These are phyloP conservation scores for Holcopasites calliopsidis DNA, from an alignment of 1,140 invertebrate genomes.

Conservation along the genomic window DNA sequence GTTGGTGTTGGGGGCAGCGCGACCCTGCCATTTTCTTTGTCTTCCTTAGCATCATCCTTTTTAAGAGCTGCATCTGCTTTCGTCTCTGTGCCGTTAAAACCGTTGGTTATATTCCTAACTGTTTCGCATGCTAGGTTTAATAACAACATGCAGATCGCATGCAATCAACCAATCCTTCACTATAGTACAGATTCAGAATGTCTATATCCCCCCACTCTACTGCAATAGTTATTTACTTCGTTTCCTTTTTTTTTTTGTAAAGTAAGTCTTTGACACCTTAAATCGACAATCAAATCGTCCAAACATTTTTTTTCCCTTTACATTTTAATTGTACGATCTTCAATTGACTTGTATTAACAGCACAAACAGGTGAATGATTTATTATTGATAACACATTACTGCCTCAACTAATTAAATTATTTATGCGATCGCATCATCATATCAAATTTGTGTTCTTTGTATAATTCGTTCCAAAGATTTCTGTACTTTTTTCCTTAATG, in stretches of 20 bases:
- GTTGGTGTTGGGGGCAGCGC: conserved; percentile 67
- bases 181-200: conserved; percentile 15
- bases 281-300: too few relatives aligned
- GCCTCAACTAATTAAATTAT: too few relatives aligned
- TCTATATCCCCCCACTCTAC: conserved; percentile 3
- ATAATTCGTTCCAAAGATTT: too few relatives aligned
- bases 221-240: background rate
- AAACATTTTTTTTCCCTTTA: too few relatives aligned
- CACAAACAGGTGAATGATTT: too few relatives aligned
- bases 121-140: conserved; percentile 67
- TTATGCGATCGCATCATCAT: too few relatives aligned
- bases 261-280: too few relatives aligned
- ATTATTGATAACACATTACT: too few relatives aligned
- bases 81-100: conserved; percentile 77
- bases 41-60: conserved; percentile 77
- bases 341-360: too few relatives aligned
- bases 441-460: too few relatives aligned
- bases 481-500: too few relatives aligned
- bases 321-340: too few relatives aligned
- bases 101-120: conserved; percentile 76
- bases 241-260: background rate
- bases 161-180: conserved; percentile 41
- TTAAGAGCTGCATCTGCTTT: conserved; percentile 75
- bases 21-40: conserved; percentile 77
- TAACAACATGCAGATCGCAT: conserved; percentile 60